Evolutionary conservation across 2,888 invertebrate genomes (phyloP).

Genomic region (Drosophila nigricruria): DNA sequence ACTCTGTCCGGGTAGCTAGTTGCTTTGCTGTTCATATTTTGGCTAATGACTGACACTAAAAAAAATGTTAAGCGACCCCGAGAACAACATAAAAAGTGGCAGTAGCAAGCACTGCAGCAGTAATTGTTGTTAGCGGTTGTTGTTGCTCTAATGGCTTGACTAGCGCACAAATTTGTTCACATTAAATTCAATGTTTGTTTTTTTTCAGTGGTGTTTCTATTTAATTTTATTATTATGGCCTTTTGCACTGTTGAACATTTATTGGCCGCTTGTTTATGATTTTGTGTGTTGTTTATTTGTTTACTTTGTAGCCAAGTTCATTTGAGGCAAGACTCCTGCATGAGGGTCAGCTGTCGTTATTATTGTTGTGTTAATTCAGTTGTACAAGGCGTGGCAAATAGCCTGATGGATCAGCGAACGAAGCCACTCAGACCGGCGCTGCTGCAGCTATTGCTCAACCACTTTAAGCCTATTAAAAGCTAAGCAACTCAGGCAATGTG

Average conservation of each 20-base stretch:
- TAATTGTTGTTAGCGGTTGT: slow-evolving; percentile 28
- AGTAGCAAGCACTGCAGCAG: slow-evolving; percentile 38
- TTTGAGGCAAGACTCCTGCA: slow-evolving; percentile 39
- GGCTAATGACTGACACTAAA: slow-evolving; percentile 74
- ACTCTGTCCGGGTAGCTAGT: slow-evolving; percentile 15
- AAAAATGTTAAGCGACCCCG: slow-evolving; percentile 52
- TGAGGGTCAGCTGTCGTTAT: slow-evolving; percentile 57
- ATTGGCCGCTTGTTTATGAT: slow-evolving; percentile 61
- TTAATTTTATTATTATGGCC: slow-evolving; percentile 76
- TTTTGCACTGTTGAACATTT: slow-evolving; percentile 73
- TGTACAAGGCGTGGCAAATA: slow-evolving; percentile 62
- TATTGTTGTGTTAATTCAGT: slow-evolving; percentile 45
- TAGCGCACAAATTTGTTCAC: slow-evolving; percentile 73
- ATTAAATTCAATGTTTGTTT: slow-evolving; percentile 55
- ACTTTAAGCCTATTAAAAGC: slow-evolving; percentile 73
- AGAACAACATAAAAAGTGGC: slow-evolving; percentile 56
- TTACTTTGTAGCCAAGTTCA: slow-evolving; percentile 71
- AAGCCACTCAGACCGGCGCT: slow-evolving; percentile 8
- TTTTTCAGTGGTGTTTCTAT: slow-evolving; percentile 47
- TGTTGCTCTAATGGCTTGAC: slow-evolving; percentile 18
- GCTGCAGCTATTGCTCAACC: slow-evolving; percentile 61
- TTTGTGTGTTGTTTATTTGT: slow-evolving; percentile 39
- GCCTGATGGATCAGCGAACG: slow-evolving; percentile 50
- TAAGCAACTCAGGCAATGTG: slow-evolving; percentile 57
- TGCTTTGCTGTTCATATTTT: slow-evolving; percentile 66